Conservation (phyloP, 2,113 vertebrate species). For the Aepyceros melampus region DNA sequence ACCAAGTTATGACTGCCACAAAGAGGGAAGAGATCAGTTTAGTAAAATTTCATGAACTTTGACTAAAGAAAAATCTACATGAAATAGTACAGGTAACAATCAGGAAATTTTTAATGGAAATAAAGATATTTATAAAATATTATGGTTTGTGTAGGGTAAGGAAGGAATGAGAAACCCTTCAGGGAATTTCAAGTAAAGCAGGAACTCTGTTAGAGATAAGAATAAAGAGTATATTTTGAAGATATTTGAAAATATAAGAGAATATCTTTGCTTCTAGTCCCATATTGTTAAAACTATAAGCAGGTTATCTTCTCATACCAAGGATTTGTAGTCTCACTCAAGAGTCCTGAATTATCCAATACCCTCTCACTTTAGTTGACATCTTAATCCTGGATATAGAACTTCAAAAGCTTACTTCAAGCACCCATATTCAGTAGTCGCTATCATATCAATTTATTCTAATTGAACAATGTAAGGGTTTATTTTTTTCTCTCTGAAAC, state of each 20-base stretch:
- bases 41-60: neutral
- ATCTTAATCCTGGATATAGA: neutral
- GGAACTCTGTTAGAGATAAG: neutral
- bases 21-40: accelerated
- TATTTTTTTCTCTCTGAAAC: neutral
- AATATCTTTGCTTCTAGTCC: neutral
- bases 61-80: neutral
- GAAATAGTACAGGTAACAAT: neutral
- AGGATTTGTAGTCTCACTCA: neutral
- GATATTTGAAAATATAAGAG: neutral
- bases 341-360: neutral
- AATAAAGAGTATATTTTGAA: neutral
- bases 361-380: neutral
- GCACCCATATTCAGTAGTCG: neutral
- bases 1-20: neutral
- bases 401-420: neutral
- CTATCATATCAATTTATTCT: neutral
- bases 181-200: neutral
- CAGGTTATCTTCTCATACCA: neutral
- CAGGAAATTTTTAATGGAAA: neutral
- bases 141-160: neutral
- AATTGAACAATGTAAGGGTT: neutral
- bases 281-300: neutral
- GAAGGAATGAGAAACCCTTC: neutral
- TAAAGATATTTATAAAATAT: neutral